Evolutionary conservation across 2,797 vertebrate species (phyloP).

Genomic region (Bryconaethiops microstoma): DNA sequence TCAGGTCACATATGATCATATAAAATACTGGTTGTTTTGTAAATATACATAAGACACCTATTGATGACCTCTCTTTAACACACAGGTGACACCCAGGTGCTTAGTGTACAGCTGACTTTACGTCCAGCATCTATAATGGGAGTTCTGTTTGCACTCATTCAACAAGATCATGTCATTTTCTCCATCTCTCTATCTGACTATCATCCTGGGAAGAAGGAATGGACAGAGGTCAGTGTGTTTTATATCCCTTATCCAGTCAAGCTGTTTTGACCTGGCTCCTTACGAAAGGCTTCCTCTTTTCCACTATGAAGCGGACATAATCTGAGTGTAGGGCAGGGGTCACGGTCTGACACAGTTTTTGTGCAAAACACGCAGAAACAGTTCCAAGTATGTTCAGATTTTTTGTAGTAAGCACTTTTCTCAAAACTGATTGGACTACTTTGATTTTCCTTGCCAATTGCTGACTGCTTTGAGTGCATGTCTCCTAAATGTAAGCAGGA

Average conservation of each 20-base stretch:
- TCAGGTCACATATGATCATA: no score
- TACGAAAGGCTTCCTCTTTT: background rate
- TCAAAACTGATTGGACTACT: no score
- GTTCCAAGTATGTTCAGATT: no score
- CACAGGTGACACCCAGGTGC: conserved; percentile 76
- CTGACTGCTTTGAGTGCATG: no score
- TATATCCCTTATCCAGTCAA: background rate
- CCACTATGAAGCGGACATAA: no score
- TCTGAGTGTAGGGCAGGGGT: no score
- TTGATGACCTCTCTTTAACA: background rate
- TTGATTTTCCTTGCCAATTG: no score
- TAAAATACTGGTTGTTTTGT: background rate
- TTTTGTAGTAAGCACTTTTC: no score
- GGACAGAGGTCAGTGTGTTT: conserved; percentile 82
- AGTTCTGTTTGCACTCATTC: conserved; percentile 87
- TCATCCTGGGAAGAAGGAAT: conserved; percentile 84
- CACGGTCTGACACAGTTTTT: no score
- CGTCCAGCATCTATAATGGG: conserved; percentile 86
- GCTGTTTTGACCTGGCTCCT: background rate
- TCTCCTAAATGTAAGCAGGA: no score
- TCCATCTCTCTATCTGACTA: conserved; percentile 89
- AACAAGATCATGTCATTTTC: conserved; percentile 82
- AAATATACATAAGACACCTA: background rate
- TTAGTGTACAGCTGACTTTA: conserved; percentile 81
- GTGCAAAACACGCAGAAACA: no score